A percentile compares a stretch with the other conserved stretches of the same genome.
These are phyloP conservation scores for Lates calcarifer DNA, from an alignment of 2,113 vertebrate genomes.

Conservation along the genomic window DNA sequence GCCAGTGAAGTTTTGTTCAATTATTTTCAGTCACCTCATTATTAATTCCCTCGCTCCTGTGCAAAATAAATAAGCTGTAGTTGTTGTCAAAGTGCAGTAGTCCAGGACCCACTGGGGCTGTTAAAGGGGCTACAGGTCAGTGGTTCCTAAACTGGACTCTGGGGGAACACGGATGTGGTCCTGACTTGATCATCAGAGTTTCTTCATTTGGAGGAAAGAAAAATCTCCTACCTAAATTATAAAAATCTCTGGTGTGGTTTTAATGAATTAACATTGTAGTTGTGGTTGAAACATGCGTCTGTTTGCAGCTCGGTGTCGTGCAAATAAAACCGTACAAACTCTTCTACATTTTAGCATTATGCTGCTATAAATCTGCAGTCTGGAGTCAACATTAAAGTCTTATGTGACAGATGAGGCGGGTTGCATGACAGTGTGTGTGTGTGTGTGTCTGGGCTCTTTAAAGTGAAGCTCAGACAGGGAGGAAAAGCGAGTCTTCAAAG, in stretches of 20 bases:
- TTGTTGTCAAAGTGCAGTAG: background rate
- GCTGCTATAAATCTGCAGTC: conserved; percentile 58
- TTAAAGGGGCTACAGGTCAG: conserved; percentile 17
- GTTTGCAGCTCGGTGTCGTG: background rate
- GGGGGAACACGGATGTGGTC: background rate
- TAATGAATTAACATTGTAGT: too few relatives aligned
- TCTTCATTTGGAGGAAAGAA: background rate
- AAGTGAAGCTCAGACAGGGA: conserved; percentile 73
- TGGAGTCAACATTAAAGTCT: conserved; percentile 57
- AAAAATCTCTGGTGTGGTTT: too few relatives aligned
- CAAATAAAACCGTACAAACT: conserved; percentile 5
- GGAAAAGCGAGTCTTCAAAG: conserved; percentile 80
- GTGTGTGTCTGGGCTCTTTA: conserved; percentile 62
- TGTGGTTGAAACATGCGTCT: background rate
- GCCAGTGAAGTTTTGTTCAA: too few relatives aligned
- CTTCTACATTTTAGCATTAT: conserved; percentile 14
- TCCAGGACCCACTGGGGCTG: background rate
- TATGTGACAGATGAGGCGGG: conserved; percentile 55
- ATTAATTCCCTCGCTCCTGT: background rate
- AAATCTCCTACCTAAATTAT: too few relatives aligned
- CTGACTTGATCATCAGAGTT: background rate
- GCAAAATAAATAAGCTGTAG: background rate
- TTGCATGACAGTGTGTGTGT: conserved; percentile 42
- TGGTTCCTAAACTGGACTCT: background rate
- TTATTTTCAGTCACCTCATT: background rate